Conservation (phyloP, 2,113 vertebrate genomes). For the Montifringilla adamsi region DNA sequence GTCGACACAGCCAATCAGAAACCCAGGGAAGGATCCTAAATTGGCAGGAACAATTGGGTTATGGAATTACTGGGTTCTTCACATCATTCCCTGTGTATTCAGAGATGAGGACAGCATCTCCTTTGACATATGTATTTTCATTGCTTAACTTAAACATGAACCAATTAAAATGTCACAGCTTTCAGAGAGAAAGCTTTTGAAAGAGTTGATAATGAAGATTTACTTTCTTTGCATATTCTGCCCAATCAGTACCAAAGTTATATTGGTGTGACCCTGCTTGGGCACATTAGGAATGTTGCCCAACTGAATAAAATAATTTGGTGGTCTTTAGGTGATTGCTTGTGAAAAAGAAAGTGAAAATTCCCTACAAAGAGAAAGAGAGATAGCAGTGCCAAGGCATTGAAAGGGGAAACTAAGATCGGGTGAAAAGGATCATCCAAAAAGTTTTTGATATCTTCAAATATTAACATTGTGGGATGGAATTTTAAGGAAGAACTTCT, state of each 20-base stretch:
- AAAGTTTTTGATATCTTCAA: not conserved
- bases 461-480: not conserved
- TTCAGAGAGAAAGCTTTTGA: not conserved
- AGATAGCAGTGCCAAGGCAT: not conserved
- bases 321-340: not conserved
- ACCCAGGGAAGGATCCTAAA: not conserved
- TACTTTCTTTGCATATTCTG: not conserved
- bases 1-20: not conserved
- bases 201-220: not conserved
- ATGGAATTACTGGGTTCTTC: not conserved
- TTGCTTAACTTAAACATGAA: not conserved
- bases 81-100: not conserved
- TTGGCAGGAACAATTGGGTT: not conserved
- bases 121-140: not conserved
- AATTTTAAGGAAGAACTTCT: not conserved
- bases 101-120: not conserved
- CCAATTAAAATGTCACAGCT: not conserved
- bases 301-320: not conserved
- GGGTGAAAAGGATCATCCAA: not conserved
- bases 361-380: not conserved
- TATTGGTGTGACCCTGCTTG: not conserved
- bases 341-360: not conserved
- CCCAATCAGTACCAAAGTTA: not conserved
- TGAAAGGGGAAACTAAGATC: not conserved
- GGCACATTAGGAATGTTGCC: not conserved